phyloP scores from a whole-genome alignment of 1,140 invertebrate genomes.

The Ceratoteleas bidentatus region DNA sequence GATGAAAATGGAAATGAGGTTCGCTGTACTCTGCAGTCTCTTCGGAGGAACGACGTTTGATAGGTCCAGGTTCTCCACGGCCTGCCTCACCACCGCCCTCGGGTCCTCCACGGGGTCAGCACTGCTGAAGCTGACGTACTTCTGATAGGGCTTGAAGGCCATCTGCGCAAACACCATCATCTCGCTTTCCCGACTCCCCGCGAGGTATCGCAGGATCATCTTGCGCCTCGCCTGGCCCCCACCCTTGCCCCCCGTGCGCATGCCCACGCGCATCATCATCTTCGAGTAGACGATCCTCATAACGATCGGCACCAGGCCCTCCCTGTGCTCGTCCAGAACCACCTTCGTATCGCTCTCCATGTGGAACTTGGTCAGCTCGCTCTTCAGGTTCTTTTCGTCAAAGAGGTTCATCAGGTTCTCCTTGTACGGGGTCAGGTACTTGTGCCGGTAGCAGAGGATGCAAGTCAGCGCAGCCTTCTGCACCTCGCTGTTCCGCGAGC shows the following conservation, averaged over 20 bases:
- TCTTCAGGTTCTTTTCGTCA: constrained; percentile 93
- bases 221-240: constrained; percentile 86
- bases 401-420: constrained; percentile 89
- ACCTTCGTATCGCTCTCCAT: constrained; percentile 86
- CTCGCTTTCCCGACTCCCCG: constrained; percentile 89
- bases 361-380: constrained; percentile 90
- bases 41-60: constrained; percentile 86
- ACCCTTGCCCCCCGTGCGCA: constrained; percentile 87
- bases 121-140: constrained; percentile 83
- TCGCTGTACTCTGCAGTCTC: constrained; percentile 87
- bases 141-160: constrained; percentile 88
- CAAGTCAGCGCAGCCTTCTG: constrained; percentile 94
- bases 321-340: constrained; percentile 88
- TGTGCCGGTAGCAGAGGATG: constrained; percentile 91
- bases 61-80: constrained; percentile 82
- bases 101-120: constrained; percentile 72
- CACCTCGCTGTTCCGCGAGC: constrained; percentile 88
- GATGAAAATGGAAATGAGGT: constrained; percentile 90
- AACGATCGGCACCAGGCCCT: constrained; percentile 89
- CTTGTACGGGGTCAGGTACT: constrained; percentile 89
- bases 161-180: constrained; percentile 90
- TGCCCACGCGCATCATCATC: constrained; percentile 89
- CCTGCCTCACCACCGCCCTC: constrained; percentile 77
- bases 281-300: constrained; percentile 94
- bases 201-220: constrained; percentile 90